These are phyloP conservation scores for Urechis unicinctus DNA, from an alignment of 2,888 invertebrate genomes.

Conservation along the genomic window DNA sequence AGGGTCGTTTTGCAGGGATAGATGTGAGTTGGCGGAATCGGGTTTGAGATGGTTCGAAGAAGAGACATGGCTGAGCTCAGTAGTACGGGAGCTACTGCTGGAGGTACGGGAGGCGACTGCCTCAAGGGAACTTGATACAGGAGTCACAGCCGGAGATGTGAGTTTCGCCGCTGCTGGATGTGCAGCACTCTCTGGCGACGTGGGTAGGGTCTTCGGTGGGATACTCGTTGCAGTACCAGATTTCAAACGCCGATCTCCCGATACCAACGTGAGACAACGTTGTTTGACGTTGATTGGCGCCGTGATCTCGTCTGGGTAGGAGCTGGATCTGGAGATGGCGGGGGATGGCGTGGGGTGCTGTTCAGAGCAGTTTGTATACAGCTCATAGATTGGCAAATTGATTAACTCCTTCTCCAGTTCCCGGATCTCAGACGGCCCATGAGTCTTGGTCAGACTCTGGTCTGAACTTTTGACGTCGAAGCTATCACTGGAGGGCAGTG, in stretches of 20 bases:
- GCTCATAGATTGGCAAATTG: conserved; percentile 54
- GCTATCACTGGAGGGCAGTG: background rate
- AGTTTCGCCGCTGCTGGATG: background rate
- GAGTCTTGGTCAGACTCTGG: conserved; percentile 1
- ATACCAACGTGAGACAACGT: background rate
- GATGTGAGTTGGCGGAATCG: background rate
- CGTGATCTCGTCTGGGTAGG: conserved; percentile 31
- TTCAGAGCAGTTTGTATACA: conserved; percentile 42
- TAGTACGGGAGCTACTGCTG: background rate
- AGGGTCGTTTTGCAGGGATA: background rate
- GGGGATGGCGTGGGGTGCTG: conserved; percentile 27
- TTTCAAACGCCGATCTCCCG: background rate
- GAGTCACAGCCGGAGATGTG: background rate
- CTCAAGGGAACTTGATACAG: background rate
- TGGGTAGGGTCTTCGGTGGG: background rate
- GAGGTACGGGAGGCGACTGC: background rate
- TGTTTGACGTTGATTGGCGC: background rate
- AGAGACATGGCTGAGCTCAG: background rate
- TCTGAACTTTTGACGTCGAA: background rate
- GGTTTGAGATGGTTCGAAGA: background rate
- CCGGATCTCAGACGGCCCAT: conserved; percentile 48
- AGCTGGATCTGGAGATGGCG: conserved; percentile 44
- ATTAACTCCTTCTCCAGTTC: conserved; percentile 58
- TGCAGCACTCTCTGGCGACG: too few species aligned
- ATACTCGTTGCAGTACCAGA: background rate